Evolutionary conservation across 2,113 vertebrate species (phyloP).

Genomic region (Vicugna pacos): DNA sequence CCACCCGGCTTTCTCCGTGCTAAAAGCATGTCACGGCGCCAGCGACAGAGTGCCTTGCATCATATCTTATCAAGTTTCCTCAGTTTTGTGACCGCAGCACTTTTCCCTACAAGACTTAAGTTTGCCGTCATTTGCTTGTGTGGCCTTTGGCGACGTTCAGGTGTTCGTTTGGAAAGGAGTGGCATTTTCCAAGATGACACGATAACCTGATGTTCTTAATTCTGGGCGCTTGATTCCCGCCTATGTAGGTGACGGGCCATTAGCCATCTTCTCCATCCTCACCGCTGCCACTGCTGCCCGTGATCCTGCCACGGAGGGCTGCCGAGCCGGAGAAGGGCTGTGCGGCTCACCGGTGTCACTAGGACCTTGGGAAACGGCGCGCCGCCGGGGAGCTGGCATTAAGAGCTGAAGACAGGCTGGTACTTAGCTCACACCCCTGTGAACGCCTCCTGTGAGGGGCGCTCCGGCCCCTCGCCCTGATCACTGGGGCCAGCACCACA

Average conservation of each 20-base stretch:
- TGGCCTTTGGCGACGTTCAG: neutral
- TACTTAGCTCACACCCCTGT: neutral
- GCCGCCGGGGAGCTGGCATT: neutral
- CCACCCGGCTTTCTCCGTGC: neutral
- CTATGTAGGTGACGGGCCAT: neutral
- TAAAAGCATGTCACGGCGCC: neutral
- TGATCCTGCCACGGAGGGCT: neutral
- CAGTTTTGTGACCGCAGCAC: neutral
- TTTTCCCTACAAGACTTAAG: neutral
- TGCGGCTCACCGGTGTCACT: neutral
- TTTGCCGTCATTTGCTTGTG: neutral
- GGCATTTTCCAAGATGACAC: constrained; percentile 40
- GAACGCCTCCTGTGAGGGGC: neutral
- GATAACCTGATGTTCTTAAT: neutral
- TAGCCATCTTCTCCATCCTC: neutral
- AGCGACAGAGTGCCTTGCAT: neutral
- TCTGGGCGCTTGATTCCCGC: neutral
- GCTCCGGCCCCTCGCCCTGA: neutral
- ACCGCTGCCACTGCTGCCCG: neutral
- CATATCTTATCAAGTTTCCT: neutral
- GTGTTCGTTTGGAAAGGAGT: constrained; percentile 37
- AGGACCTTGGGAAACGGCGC: neutral
- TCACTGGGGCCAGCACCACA: neutral
- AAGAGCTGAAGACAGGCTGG: neutral
- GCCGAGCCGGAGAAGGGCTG: neutral